Base-by-base conservation (phyloP, 2,797 vertebrate genomes). In the Lutjanus campechanus region DNA sequence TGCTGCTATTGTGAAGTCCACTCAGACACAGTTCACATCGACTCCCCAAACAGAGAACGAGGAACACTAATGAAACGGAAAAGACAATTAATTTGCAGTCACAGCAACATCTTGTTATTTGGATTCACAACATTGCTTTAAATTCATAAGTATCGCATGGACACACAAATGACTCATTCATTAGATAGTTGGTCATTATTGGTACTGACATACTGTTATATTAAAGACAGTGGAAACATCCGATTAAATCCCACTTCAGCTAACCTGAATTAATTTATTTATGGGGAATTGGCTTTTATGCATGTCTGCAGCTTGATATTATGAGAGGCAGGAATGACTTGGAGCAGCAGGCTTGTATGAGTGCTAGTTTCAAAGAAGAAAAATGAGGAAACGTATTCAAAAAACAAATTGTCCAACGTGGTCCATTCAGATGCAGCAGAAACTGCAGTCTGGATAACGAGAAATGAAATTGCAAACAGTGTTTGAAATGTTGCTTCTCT, bases 321-420 rank as follows among this genome's bases (percentile, higher is more conserved):
- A 62, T 20, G 3, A 7, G 40, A 19, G 4, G 63, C 56, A 29
- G 56, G 44, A 46, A 47, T 46, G 54, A 68, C 46, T 69, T 17
- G 8, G n/a, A 54, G 59, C 43, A n/a, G 51, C 47, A 58, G 51
- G 46, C 50, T 44, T 20, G 17, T 51, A 4, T 19, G 10, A 63
- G 25, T 67, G 53, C 47, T 77, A 68, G 49, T 6, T 10, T 73
- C n/a, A 22, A 29, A 54, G 8, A 44, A 63, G 22, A 53, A 60
- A 62, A 75, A 60, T 36, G 40, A 36, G 29, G 29, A 55, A 54
- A 29, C 7, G 5, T 29, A 61, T 50, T 75, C 2, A 17, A 44
- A 55, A 20, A 46, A 20, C 36, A 55, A 55, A 20, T 8, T 12
- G 10, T 20, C 12, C 17, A 16, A 6, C 9, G 11, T 36, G 0